Conservation (phyloP, 2,113 vertebrate genomes). For the Seriola quinqueradiata region DNA sequence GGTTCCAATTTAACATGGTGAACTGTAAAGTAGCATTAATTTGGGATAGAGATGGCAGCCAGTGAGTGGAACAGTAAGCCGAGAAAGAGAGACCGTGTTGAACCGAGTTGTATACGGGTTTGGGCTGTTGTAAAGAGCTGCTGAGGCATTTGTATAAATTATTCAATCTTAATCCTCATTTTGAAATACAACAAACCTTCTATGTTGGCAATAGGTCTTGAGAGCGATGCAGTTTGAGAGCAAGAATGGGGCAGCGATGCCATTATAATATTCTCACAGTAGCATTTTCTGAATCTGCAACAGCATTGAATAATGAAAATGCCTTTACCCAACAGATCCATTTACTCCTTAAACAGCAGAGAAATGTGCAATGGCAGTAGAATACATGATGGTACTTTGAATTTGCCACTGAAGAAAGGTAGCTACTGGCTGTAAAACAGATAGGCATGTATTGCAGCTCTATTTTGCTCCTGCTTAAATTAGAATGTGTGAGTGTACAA, state of each 20-base stretch:
- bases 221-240: constrained; percentile 67
- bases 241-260: constrained; percentile 57
- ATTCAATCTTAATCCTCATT: constrained; percentile 76
- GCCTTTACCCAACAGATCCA: constrained; percentile 55
- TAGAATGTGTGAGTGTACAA: neutral
- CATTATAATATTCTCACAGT: constrained; percentile 59
- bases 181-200: constrained; percentile 71
- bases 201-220: constrained; percentile 52
- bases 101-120: neutral
- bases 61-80: constrained; percentile 3
- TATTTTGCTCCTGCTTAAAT: constrained; percentile 30
- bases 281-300: constrained; percentile 66
- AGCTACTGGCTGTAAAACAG: constrained; percentile 50
- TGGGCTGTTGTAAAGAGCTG: constrained; percentile 67
- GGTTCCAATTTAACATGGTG: constrained; percentile 52
- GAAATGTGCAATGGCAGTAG: constrained; percentile 35
- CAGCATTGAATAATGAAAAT: constrained; percentile 76
- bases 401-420: constrained; percentile 51
- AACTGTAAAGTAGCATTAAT: constrained; percentile 61
- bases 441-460: constrained; percentile 22
- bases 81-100: neutral
- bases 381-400: constrained; percentile 57
- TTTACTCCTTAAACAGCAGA: constrained; percentile 57
- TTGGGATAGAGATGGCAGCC: constrained; percentile 45
- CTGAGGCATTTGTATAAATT: constrained; percentile 79